Evolutionary conservation across 2,113 vertebrate genomes (phyloP), one percentile per base, ranked within the genome.

Genomic region (Limanda limanda): DNA sequence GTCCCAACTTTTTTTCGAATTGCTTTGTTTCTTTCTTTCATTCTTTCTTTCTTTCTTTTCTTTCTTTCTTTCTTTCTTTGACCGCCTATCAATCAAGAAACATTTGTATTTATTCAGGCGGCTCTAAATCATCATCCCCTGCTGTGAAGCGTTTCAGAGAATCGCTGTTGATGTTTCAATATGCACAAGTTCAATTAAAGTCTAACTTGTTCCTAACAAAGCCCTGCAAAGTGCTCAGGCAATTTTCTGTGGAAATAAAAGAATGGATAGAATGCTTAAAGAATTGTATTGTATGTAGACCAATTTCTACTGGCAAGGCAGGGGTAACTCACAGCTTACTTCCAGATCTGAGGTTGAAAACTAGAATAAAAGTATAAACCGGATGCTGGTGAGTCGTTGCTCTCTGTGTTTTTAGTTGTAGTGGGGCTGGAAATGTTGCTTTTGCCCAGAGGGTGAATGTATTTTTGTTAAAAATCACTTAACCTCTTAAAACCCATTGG

Each of bases 121-220:
- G 69, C 73, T 64, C 23, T 48, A 73, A 83, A 76, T 79, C 67
- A 82, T 71, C 56, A 76, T 61, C 23, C 45, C 80, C 77, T 56
- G 72, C 87, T 87, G 88, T 57, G 80, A 82, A 83, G 55, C 6
- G 35, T 83, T 84, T 68, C 40, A 31, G 59, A 76, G 57, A 86
- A 76, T 78, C 55, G 27, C 35, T 79, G 73, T 63, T 86, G 78
- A 88, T 81, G 74, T 88, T 87, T 85, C 70, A 84, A 42, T 68
- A 77, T 56, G 76, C 68, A 65, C 45, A 64, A 76, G 81, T 91
- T 88, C 55, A 86, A 68, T 81, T 76, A 74, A 83, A 88, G 62
- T 74, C 70, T 68, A 78, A 76, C 73, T 78, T 81, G 20, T 7
- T 58, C 62, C 76, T 74, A 78, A 76, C 58, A 21, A 78, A 54